These are phyloP conservation scores for Dinocampus coccinellae DNA, from an alignment of 2,888 invertebrate species.

Conservation along the genomic window DNA sequence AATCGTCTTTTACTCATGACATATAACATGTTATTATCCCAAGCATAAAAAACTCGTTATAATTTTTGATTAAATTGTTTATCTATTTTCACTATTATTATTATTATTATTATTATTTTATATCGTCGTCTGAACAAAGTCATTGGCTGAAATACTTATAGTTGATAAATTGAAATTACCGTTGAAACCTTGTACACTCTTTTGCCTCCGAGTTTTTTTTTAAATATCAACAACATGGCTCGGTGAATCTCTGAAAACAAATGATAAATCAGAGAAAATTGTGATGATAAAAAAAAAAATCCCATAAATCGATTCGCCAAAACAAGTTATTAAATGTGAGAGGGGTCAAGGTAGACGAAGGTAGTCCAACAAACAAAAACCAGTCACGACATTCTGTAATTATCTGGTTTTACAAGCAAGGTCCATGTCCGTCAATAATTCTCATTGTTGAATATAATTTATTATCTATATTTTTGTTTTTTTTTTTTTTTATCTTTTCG, in stretches of 20 bases:
- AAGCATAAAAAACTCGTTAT: neutral
- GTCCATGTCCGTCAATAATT: neutral
- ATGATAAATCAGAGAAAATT: no score
- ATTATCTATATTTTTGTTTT: neutral
- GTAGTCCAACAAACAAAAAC: neutral
- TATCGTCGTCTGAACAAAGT: neutral
- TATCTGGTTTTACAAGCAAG: no score
- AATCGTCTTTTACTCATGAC: neutral
- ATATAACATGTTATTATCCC: neutral
- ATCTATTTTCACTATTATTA: neutral
- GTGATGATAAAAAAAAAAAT: no score
- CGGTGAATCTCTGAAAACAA: no score
- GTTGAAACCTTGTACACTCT: no score
- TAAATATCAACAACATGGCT: no score
- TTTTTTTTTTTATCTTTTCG: neutral
- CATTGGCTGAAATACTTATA: neutral
- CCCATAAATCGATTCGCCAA: no score
- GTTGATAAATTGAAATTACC: no score
- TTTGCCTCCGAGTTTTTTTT: no score
- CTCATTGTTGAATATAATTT: neutral
- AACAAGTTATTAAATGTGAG: no score
- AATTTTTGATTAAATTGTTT: neutral
- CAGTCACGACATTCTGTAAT: neutral
- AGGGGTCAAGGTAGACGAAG: neutral
- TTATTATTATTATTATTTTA: neutral